phyloP scores from a whole-genome alignment of 2,888 invertebrate species.

The Eubasilissa splendida region DNA sequence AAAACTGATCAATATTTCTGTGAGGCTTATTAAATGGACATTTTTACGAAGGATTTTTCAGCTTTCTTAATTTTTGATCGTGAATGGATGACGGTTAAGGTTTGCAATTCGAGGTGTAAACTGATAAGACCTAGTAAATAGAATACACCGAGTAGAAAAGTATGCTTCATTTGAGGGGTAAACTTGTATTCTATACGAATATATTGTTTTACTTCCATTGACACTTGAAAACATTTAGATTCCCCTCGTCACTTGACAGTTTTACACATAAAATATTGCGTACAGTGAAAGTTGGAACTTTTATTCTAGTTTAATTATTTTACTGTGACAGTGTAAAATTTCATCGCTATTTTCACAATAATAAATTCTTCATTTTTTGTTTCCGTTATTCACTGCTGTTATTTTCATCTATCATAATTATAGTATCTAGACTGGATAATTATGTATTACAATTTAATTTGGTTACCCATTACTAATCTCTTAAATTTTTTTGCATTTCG shows the following conservation, averaged over 20 bases:
- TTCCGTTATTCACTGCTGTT: too few relatives aligned
- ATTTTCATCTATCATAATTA: too few relatives aligned
- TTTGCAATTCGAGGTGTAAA: neutral
- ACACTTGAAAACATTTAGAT: neutral
- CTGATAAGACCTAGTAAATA: conserved; percentile 15
- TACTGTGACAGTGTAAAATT: neutral
- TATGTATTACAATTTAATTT: too few relatives aligned
- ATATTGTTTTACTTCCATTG: neutral
- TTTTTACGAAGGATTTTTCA: neutral
- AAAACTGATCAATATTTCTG: neutral
- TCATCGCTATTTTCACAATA: too few relatives aligned
- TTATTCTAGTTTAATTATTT: conserved; percentile 19
- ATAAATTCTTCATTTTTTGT: too few relatives aligned
- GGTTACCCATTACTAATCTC: too few relatives aligned
- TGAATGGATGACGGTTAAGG: neutral
- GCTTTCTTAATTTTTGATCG: neutral
- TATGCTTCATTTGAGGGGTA: neutral
- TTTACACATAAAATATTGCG: conserved; percentile 16
- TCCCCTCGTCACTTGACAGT: conserved; percentile 15
- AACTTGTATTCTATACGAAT: neutral
- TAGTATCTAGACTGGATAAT: too few relatives aligned
- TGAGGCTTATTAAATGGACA: neutral
- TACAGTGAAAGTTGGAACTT: conserved; percentile 5
- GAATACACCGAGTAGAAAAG: conserved; percentile 15
- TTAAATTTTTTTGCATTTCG: too few relatives aligned